phyloP scores from a whole-genome alignment of 2,888 invertebrate species.

The Physocephala rufipes region DNA sequence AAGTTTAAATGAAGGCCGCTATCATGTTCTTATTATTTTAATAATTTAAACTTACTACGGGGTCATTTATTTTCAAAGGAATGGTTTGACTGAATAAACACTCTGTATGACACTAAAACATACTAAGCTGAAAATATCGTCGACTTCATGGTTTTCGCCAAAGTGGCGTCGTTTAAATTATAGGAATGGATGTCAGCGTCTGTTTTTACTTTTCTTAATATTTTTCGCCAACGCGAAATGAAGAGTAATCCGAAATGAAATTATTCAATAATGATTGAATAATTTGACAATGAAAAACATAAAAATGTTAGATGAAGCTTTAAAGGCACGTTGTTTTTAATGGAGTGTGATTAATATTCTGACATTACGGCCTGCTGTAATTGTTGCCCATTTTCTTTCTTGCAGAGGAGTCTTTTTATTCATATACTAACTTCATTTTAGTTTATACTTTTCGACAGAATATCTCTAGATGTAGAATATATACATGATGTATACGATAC shows the following conservation, averaged over 20 bases:
- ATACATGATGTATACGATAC: no score
- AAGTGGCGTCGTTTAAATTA: conserved; percentile 56
- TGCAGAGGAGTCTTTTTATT: no score
- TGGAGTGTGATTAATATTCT: no score
- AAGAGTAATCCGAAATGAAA: not conserved
- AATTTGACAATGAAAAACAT: not conserved
- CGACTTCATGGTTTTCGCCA: not conserved
- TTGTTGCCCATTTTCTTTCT: no score
- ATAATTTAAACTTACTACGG: no score
- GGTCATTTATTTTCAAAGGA: no score
- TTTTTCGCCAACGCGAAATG: conserved; percentile 12
- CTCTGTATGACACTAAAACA: conserved; percentile 39
- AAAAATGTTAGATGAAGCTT: conserved; percentile 25
- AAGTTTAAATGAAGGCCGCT: no score
- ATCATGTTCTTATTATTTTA: no score
- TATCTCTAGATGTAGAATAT: no score
- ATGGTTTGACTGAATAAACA: not conserved
- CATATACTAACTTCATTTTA: no score
- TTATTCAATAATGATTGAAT: not conserved
- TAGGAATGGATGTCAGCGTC: conserved; percentile 57
- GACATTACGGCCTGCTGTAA: no score
- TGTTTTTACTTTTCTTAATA: conserved; percentile 18
- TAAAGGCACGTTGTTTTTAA: conserved; percentile 4
- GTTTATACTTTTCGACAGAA: no score
- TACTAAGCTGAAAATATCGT: conserved; percentile 50